Evolutionary conservation across 2,888 invertebrate genomes (phyloP).

Genomic region (Xestia ashworthii): DNA sequence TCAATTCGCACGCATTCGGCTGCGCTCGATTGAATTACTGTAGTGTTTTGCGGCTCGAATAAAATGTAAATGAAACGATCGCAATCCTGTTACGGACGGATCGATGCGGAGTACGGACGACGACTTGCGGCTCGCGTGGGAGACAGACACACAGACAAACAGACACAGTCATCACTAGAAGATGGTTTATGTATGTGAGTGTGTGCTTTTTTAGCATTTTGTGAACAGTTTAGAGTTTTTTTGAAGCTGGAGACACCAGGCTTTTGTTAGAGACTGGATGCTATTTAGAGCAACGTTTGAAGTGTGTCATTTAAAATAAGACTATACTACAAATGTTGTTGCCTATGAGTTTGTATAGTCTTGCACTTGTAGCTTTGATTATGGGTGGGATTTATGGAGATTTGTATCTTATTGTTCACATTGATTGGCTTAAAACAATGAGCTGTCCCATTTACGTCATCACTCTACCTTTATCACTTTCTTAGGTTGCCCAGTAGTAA

Average conservation of each 20-base stretch:
- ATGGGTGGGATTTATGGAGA: not conserved
- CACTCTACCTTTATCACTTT: not conserved
- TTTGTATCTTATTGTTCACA: not conserved
- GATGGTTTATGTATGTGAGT: conserved; percentile 6
- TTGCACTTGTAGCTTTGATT: not conserved
- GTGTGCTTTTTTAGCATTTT: conserved; percentile 29
- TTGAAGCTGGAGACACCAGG: not conserved
- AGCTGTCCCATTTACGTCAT: not conserved
- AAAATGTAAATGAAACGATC: conserved; percentile 80
- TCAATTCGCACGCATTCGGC: conserved; percentile 74
- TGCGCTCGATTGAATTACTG: conserved; percentile 75
- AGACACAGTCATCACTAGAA: conserved; percentile 5
- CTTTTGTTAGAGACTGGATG: not conserved
- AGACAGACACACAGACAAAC: conserved; percentile 23
- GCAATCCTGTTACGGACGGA: conserved; percentile 68
- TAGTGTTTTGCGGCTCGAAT: conserved; percentile 72
- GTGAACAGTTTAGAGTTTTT: conserved; percentile 13
- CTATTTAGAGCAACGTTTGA: not conserved
- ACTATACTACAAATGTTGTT: not conserved
- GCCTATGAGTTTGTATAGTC: not conserved
- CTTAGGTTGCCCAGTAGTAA: not conserved
- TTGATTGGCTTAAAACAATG: not conserved
- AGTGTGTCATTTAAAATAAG: not conserved
- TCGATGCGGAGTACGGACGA: conserved; percentile 58
- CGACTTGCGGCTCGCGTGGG: conserved; percentile 47